Evolutionary conservation across 2,113 vertebrate species (phyloP).

Genomic region (Ceuthmochares aereus): DNA sequence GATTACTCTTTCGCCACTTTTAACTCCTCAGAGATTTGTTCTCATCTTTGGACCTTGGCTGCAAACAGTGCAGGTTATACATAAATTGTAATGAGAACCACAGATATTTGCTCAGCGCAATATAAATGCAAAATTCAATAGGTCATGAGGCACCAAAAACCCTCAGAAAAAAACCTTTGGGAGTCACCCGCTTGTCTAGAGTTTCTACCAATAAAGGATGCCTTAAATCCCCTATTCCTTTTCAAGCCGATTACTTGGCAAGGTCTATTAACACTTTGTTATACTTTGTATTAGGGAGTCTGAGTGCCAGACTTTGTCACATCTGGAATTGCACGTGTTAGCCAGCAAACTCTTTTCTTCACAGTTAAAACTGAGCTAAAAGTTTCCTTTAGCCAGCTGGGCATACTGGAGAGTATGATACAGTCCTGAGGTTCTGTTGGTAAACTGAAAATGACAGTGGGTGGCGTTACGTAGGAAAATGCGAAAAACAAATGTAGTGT

Average conservation of each 20-base stretch:
- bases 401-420: neutral
- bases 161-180: neutral
- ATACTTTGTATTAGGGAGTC: neutral
- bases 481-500: neutral
- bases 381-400: neutral
- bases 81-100: slow-evolving; percentile 9
- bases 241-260: neutral
- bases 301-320: neutral
- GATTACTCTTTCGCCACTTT: neutral
- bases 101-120: neutral
- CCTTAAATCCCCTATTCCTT: neutral
- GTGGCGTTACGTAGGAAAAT: rapidly evolving
- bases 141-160: neutral
- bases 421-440: neutral
- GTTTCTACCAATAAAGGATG: neutral
- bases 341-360: neutral
- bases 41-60: neutral
- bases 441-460: neutral
- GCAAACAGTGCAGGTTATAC: slow-evolving; percentile 5
- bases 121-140: slow-evolving; percentile 4
- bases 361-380: neutral
- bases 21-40: neutral
- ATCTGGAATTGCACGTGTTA: neutral
- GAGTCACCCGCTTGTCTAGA: neutral
- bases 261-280: slow-evolving; percentile 14